Evolutionary conservation across 1,140 invertebrate species (phyloP), one percentile per base, ranked within the genome.

Genomic region (Drosophila lacertosa): DNA sequence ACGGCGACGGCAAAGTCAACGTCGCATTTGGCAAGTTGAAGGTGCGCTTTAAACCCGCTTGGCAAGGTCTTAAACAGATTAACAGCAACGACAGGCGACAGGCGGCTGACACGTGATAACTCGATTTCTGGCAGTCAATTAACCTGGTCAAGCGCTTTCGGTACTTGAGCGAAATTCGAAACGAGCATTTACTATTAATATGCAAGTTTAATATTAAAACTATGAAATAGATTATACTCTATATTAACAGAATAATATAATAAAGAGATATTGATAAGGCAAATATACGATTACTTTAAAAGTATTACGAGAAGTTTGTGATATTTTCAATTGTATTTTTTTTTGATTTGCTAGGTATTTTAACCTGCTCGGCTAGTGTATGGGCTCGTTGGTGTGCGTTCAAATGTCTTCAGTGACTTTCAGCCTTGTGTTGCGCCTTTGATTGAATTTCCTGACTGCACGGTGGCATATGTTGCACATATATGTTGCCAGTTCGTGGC

Each of bases 401-500:
- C 13, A n/a, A n/a, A 4, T 51, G 15, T 51, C 13, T 50, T n/a
- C 16, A 29, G 1, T 39, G 55, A 55, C 42, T 44, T 53, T 44
- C 29, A 35, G 53, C 37, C 44, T 24, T 33, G 18, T 33, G 51
- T 55, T 37, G 33, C 15, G 20, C 26, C 29, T 58, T 51, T 76
- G 72, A 83, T 83, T 84, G 58, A 86, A 80, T 86, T 84, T 80
- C 59, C 60, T 16, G 60, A 48, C 65, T 74, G 76, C 51, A 54
- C 40, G 47, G 44, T 26, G 64, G 68, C 81, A 84, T 86, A 77
- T 84, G 82, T 70, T 81, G 77, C 73, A 22, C 33, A 40, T 26
- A 80, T 81, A 77, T 84, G 81, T 74, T 84, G 81, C 81, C 73
- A 81, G 58, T 66, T 59, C 62, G 33, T 78, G 72, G 76, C 66